A percentile compares a stretch with the other conserved stretches of the same genome.
These are phyloP conservation scores for Trichogramma pretiosum DNA, from an alignment of 1,140 invertebrate species.

Conservation along the genomic window DNA sequence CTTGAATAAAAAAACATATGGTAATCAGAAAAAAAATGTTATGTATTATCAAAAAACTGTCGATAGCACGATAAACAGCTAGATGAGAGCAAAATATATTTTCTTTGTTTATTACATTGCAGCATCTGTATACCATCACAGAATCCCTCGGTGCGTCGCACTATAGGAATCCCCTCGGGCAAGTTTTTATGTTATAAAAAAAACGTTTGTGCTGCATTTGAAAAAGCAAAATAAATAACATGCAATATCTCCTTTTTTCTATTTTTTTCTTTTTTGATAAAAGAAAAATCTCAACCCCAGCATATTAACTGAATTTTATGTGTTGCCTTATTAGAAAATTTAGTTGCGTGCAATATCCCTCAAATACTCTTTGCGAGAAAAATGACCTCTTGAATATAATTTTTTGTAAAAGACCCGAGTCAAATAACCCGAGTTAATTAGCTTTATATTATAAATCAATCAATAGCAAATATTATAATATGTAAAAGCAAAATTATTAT, in stretches of 20 bases:
- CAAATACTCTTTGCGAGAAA: too few species aligned
- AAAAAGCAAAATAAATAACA: background rate
- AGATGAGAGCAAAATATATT: constrained; percentile 8
- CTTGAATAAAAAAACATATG: too few species aligned
- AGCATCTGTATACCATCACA: constrained; percentile 56
- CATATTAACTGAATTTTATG: constrained; percentile 30
- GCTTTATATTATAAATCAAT: too few species aligned
- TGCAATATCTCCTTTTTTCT: background rate
- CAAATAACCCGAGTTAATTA: too few species aligned
- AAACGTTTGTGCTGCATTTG: constrained; percentile 42
- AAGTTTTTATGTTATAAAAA: constrained; percentile 60
- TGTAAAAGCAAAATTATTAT: too few species aligned
- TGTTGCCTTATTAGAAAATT: constrained; percentile 34
- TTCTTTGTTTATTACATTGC: constrained; percentile 51
- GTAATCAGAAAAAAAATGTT: background rate
- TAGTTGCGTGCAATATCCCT: constrained; percentile 3
- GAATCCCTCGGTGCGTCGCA: constrained; percentile 33
- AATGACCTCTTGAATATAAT: too few species aligned
- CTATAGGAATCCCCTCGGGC: constrained; percentile 67
- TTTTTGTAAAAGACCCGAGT: too few species aligned
- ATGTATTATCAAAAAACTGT: background rate
- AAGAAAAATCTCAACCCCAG: background rate
- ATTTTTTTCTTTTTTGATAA: constrained; percentile 1
- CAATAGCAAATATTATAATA: too few species aligned
- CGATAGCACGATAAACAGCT: background rate